Conservation (phyloP, 92 coral and sea anemone species). For the Zoanthus gigantus region DNA sequence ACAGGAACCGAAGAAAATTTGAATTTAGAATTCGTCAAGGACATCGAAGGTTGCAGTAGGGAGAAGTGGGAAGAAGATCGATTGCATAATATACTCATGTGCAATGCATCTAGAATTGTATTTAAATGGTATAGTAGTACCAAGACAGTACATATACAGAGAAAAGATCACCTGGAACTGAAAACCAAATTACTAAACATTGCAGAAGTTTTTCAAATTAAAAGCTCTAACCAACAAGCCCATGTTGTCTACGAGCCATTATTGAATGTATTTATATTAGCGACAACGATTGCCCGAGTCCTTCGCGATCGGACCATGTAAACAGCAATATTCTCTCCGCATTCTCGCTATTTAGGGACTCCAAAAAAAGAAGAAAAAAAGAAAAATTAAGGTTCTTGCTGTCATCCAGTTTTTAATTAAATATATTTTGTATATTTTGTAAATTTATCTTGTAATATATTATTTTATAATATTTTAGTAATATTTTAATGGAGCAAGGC, state of each 20-base stretch:
- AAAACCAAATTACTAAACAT: slow-evolving; percentile 25
- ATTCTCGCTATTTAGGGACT: slow-evolving; percentile 23
- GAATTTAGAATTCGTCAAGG: slow-evolving; percentile 15
- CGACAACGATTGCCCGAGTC: slow-evolving; percentile 33
- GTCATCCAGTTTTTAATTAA: no score
- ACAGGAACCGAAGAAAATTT: slow-evolving; percentile 35
- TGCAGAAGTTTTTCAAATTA: slow-evolving; percentile 12
- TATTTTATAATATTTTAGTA: no score
- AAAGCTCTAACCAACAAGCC: slow-evolving; percentile 29
- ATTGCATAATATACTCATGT: slow-evolving; percentile 44
- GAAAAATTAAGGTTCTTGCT: no score
- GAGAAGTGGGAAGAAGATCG: slow-evolving; percentile 44
- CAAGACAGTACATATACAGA: slow-evolving; percentile 22
- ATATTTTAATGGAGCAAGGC: no score
- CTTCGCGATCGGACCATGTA: slow-evolving; percentile 12
- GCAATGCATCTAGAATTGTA: slow-evolving; percentile 46
- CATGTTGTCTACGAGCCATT: slow-evolving; percentile 19
- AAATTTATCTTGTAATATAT: no score
- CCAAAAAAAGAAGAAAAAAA: no score
- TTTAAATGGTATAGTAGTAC: slow-evolving; percentile 47
- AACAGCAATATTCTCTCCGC: slow-evolving; percentile 9
- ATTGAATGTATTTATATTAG: not conserved
- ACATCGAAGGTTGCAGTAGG: slow-evolving; percentile 24
- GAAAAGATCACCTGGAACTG: slow-evolving; percentile 41
- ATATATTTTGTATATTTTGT: no score